Base-by-base conservation (phyloP, 2,113 vertebrate genomes). In the Crotalus helleri region DNA sequence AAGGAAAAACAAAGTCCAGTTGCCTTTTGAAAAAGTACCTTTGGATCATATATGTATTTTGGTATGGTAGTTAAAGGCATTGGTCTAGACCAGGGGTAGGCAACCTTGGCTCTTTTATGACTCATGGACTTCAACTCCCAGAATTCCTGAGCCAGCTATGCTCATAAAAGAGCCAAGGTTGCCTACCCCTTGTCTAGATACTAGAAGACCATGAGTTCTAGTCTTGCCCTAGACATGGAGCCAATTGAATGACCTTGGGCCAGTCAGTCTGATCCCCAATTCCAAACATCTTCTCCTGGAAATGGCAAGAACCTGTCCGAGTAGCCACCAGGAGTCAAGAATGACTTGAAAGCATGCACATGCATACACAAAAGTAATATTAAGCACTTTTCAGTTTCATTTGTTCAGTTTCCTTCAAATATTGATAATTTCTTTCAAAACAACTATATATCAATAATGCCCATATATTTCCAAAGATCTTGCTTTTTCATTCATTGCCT, bases 331-430 rank as follows among this genome's bases (percentile, higher is more conserved):
- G 13, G n/a, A 74, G 64, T 33, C 69, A 74, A 17, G 69, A 33
- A 19, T 5, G 6, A 21, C 7, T 39, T 19, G 33, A 81, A 39
- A 33, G 33, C 17, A 81, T 39, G 39, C 15, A 81, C 69, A 81
- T 39, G 6, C 69, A 81, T 81, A 8, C n/a, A 81, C 33, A 81
- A 81, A 81, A 39, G 92, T 94, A 93, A 88, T 89, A 81, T 92
- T 93, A 94, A 90, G 69, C 94, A 94, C 95, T 93, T 96, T 95
- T 89, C 49, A 88, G 23, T 55, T 2, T 9, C 55, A 88, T 57
- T 39, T 74, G 23, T 92, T 94, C 94, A 95, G 93, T 0, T 88
- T 94, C 59, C 17, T 33, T 88, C 23, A 91, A 51, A 39, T 61
- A 4, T 89, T 49, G 5, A 57, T 26, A 85, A 81, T n/a, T 21